Conservation (phyloP, 2,797 vertebrate species). For the Morelia viridis region DNA sequence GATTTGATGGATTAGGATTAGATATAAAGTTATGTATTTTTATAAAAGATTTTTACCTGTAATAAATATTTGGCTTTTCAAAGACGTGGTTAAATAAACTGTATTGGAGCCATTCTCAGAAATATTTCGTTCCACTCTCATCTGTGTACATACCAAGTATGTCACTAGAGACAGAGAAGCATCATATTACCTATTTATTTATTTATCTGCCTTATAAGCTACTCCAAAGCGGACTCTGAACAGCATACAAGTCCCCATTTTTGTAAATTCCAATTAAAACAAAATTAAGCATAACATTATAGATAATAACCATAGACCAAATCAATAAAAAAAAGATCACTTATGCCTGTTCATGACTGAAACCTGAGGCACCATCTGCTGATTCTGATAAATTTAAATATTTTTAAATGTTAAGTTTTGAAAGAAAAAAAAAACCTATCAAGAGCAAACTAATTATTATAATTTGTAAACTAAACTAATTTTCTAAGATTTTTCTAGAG, state of each 20-base stretch:
- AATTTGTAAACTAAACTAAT: background rate
- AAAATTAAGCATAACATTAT: background rate
- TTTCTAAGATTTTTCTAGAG: conserved; percentile 19
- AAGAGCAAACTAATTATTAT: background rate
- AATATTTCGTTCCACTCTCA: conserved; percentile 82
- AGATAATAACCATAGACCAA: background rate
- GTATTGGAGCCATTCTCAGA: conserved; percentile 62
- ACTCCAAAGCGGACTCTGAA: background rate
- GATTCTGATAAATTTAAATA: background rate
- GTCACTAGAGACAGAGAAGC: conserved; percentile 65
- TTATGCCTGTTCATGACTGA: background rate
- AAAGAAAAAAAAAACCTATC: conserved; percentile 12
- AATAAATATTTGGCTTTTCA: conserved; percentile 86
- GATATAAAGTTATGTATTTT: conserved; percentile 5
- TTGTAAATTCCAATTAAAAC: background rate
- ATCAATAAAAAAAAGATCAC: background rate
- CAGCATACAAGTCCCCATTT: background rate
- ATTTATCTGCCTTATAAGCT: background rate
- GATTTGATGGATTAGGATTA: background rate
- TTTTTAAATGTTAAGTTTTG: background rate
- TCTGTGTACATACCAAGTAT: conserved; percentile 90
- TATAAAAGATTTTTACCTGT: conserved; percentile 74
- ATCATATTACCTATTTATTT: background rate
- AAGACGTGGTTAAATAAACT: conserved; percentile 89
- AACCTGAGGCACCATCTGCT: background rate